Evolutionary conservation across 2,888 invertebrate species (phyloP), one percentile per base, ranked within the genome.

Genomic region (Heliconius aoede): DNA sequence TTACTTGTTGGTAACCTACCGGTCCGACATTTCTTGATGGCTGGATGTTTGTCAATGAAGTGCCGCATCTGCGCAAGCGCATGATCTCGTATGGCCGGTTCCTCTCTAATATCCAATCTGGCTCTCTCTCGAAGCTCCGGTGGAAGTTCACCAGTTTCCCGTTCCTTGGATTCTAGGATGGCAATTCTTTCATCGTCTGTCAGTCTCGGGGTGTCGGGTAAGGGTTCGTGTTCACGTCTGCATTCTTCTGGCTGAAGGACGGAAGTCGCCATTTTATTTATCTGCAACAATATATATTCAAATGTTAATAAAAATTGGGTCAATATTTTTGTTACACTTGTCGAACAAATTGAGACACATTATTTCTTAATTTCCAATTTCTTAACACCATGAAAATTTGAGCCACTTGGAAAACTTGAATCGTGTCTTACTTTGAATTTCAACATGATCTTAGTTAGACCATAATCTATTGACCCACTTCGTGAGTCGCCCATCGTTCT

Each of bases 1-100:
- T 55, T 24, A 28, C 4, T 26, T 60, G 62, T 26, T 60, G 62
- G 58, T 51, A 18, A n/a, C 18, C 88, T 84, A 96, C 96, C 96
- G 80, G 97, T 97, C 80, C 98, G 95, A 88, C 98, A 98, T 84
- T 95, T 96, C 84, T 96, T 97, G 81, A 98, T 98, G 76, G 96
- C 95, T 0, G 97, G 97, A 91, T 98, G 97, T 88, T 97, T 98
- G 71, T 95, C 93, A 80, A 98, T 97, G 96, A 98, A 98, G 82
- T 97, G 96, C 73, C 97, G 95, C 93, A 98, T 96, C 86, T 97
- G 97, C 18, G 95, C 92, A 83, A 98, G 85, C 0, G 97, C 96
- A 82, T 98, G 97, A 7, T 96, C 95, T 65, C 97, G 94, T 9
- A 96, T 95, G 15, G 95, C 95, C 28, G 97, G 96, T 84, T 98